Evolutionary conservation across 35 echinoderm and acorn worm species (phyloP).

Genomic region (Strongylocentrotus purpuratus): DNA sequence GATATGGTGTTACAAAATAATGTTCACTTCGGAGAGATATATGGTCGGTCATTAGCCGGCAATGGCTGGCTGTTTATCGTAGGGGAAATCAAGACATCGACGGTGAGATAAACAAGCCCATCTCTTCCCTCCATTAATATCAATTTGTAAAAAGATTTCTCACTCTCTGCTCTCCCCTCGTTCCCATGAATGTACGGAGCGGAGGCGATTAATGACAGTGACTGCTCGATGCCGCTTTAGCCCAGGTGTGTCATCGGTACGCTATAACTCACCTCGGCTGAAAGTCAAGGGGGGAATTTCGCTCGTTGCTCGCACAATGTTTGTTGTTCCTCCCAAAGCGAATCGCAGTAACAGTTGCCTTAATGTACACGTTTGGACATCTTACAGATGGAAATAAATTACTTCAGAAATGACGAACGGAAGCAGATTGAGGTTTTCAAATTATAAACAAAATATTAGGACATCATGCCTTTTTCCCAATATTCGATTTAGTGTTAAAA

Average conservation of each 20-base stretch:
- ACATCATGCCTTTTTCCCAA: background rate
- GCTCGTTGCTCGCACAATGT: slow-evolving; percentile 16
- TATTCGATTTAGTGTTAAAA: background rate
- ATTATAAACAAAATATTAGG: slow-evolving; percentile 6
- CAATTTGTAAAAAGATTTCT: slow-evolving; percentile 45
- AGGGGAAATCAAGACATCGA: slow-evolving; percentile 47
- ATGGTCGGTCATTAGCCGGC: slow-evolving; percentile 34
- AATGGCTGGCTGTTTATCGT: slow-evolving; percentile 46
- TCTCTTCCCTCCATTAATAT: slow-evolving; percentile 40
- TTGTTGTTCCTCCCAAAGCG: slow-evolving; percentile 34
- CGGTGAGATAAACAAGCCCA: slow-evolving; percentile 45
- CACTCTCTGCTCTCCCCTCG: background rate
- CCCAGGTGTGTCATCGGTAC: background rate
- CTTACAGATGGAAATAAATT: slow-evolving; percentile 25
- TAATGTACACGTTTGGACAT: slow-evolving; percentile 34
- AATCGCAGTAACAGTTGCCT: slow-evolving; percentile 4
- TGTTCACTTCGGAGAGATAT: slow-evolving; percentile 41
- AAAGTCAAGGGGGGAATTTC: background rate
- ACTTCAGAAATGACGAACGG: background rate
- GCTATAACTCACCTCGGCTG: slow-evolving; percentile 22
- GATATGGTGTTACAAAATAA: slow-evolving; percentile 54
- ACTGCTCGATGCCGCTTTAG: background rate
- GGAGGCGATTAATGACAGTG: background rate
- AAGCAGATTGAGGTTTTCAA: slow-evolving; percentile 10
- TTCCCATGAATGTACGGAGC: background rate